Percentiles rank a stretch among this genome's conserved stretches.
Conservation (phyloP, 2,113 vertebrate genomes). For the Gymnogyps californianus region DNA sequence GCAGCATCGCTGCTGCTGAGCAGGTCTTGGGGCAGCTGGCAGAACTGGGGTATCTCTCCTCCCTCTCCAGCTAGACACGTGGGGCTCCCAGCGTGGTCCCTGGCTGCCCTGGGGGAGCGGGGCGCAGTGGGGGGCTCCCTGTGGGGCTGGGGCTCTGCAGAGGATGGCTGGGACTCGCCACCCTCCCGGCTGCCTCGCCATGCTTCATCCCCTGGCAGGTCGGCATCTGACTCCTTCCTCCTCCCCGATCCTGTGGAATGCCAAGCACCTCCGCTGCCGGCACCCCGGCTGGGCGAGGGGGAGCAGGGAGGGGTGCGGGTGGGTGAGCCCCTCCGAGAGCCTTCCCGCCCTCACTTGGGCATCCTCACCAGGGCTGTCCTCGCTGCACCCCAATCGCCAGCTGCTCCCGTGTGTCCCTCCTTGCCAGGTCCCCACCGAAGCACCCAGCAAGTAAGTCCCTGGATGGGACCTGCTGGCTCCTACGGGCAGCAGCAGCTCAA, state of each 20-base stretch:
- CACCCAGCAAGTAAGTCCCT: not conserved
- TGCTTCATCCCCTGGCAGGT: not conserved
- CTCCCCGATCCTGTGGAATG: accelerated
- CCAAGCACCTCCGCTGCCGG: not conserved
- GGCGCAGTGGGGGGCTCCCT: not conserved
- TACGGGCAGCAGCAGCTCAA: not conserved
- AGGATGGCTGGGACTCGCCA: not conserved
- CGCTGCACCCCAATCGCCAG: not conserved
- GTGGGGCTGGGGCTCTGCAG: not conserved
- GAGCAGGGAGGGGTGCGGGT: not conserved
- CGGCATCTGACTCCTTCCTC: too few species aligned
- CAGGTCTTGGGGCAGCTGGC: not conserved
- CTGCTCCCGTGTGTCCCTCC: not conserved
- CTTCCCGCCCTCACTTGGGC: not conserved
- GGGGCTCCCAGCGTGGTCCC: too few species aligned
- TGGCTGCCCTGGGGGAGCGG: too few species aligned
- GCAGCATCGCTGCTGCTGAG: not conserved
- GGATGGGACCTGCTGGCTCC: not conserved
- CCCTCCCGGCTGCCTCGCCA: accelerated
- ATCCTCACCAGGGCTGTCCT: not conserved
- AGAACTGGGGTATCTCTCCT: not conserved
- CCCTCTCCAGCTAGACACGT: accelerated
- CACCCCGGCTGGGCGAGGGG: not conserved
- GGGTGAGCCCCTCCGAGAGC: not conserved
- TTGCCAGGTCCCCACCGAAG: not conserved